phyloP scores from a whole-genome alignment of 2,113 vertebrate genomes.

The Periophthalmus modestus region DNA sequence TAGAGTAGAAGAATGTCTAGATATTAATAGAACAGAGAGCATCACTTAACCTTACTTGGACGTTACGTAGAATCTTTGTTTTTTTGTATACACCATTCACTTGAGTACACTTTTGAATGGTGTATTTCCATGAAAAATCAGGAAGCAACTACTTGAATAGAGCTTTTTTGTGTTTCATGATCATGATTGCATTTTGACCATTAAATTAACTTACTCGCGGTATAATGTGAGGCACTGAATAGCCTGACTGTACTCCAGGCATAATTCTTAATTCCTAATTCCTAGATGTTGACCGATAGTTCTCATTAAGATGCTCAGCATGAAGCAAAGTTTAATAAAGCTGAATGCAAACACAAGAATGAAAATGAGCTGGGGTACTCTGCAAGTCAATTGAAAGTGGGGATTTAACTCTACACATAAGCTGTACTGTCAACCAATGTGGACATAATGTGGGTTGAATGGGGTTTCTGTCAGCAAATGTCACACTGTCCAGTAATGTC shows the following conservation, averaged over 20 bases:
- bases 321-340: conserved; percentile 37
- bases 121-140: too few species aligned
- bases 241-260: neutral
- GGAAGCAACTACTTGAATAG: neutral
- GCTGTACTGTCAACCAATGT: conserved; percentile 2
- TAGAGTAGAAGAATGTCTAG: neutral
- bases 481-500: conserved; percentile 51
- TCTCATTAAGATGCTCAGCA: conserved; percentile 8
- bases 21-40: too few species aligned
- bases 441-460: conserved; percentile 46
- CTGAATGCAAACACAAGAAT: conserved; percentile 20
- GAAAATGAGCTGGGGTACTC: neutral
- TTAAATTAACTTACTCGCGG: neutral
- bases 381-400: conserved; percentile 17
- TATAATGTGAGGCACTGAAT: neutral
- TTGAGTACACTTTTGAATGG: neutral
- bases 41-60: neutral
- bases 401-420: conserved; percentile 34
- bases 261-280: neutral
- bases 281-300: conserved; percentile 13
- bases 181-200: neutral
- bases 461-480: conserved; percentile 63
- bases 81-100: too few species aligned
- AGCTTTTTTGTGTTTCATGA: neutral
- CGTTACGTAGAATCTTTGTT: neutral